Percentiles rank a stretch among this genome's conserved stretches.
phyloP scores from a whole-genome alignment of 2,888 invertebrate species.

The Campaea margaritaria region DNA sequence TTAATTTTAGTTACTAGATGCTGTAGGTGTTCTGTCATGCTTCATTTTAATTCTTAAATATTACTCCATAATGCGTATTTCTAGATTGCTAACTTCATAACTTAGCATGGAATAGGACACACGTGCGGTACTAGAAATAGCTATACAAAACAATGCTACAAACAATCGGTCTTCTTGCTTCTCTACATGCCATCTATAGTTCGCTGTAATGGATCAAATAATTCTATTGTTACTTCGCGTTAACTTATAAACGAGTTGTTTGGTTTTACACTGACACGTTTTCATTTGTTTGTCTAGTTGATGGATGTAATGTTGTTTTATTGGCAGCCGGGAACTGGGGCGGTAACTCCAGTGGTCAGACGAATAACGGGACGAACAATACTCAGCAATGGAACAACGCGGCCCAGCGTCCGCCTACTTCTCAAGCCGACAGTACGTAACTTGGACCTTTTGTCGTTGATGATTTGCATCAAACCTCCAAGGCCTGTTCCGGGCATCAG shows the following conservation, averaged over 20 bases:
- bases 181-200: constrained; percentile 12
- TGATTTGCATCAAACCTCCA: not conserved
- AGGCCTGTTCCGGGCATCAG: too few relatives aligned
- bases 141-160: not conserved
- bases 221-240: constrained; percentile 23
- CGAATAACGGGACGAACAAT: constrained; percentile 77
- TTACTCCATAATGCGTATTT: too few relatives aligned
- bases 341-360: constrained; percentile 75
- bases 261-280: constrained; percentile 3
- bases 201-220: constrained; percentile 12
- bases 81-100: too few relatives aligned
- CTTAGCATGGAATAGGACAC: too few relatives aligned
- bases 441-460: constrained; percentile 28
- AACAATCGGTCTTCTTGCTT: constrained; percentile 15
- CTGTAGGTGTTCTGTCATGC: too few relatives aligned
- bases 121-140: too few relatives aligned
- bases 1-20: too few relatives aligned
- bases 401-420: constrained; percentile 80
- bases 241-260: constrained; percentile 18
- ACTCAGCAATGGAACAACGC: constrained; percentile 82
- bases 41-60: too few relatives aligned
- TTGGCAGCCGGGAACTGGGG: constrained; percentile 82
- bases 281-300: constrained; percentile 29
- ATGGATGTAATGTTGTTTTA: constrained; percentile 44
- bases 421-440: constrained; percentile 81